Evolutionary conservation across 2,888 invertebrate genomes (phyloP).

Genomic region (Mamestra brassicae): DNA sequence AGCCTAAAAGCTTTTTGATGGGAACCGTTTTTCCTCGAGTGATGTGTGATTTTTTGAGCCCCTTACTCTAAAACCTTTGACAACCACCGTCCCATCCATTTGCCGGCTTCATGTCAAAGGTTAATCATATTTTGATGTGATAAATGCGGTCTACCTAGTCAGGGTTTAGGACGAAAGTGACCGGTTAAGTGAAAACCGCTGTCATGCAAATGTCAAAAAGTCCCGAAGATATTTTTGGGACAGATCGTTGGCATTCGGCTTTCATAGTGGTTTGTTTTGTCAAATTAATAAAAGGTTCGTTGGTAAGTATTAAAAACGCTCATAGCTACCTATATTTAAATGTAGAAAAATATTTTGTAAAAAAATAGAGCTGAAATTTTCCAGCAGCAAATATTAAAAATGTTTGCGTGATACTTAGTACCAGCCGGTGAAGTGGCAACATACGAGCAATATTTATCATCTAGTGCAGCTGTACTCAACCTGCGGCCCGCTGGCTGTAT

Average conservation of each 20-base stretch:
- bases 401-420: slow-evolving; percentile 56
- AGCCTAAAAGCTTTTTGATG: slow-evolving; percentile 65
- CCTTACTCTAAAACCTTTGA: slow-evolving; percentile 54
- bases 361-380: slow-evolving; percentile 26
- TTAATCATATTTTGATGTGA: slow-evolving; percentile 59
- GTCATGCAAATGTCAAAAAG: slow-evolving; percentile 61
- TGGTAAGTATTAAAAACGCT: background rate
- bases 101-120: slow-evolving; percentile 44
- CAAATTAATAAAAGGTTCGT: slow-evolving; percentile 7
- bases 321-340: background rate
- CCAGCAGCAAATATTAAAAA: slow-evolving; percentile 52
- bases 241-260: background rate
- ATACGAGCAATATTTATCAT: slow-evolving; percentile 62
- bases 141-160: slow-evolving; percentile 55
- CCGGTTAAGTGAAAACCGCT: slow-evolving; percentile 59
- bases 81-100: slow-evolving; percentile 53
- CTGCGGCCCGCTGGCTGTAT: no score
- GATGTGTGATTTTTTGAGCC: slow-evolving; percentile 51
- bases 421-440: slow-evolving; percentile 57
- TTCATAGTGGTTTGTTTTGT: slow-evolving; percentile 10
- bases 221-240: slow-evolving; percentile 39
- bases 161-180: slow-evolving; percentile 43
- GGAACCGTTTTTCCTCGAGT: slow-evolving; percentile 46
- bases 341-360: background rate
- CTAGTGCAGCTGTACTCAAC: slow-evolving; percentile 27